phyloP scores from a whole-genome alignment of 2,888 invertebrate genomes.

The Rapana venosa region DNA sequence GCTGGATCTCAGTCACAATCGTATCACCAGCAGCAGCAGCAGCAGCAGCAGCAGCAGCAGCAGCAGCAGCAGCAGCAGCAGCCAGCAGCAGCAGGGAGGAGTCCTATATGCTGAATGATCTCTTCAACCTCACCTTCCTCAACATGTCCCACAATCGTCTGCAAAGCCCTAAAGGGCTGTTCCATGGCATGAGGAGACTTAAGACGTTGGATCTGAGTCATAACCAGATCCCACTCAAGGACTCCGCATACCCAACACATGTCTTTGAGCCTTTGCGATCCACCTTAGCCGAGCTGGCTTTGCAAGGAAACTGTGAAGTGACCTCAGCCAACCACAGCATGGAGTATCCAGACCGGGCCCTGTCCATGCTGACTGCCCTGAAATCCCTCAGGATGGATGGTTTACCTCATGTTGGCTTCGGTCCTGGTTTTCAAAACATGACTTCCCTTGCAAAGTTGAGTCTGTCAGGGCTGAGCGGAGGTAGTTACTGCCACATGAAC shows the following conservation, averaged over 20 bases:
- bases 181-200: slow-evolving; percentile 30
- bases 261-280: neutral
- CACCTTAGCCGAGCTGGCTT: neutral
- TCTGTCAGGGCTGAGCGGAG: slow-evolving; percentile 14
- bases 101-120: neutral
- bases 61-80: neutral
- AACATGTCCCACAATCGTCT: slow-evolving; percentile 39
- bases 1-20: slow-evolving; percentile 12
- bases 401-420: slow-evolving; percentile 29
- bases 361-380: slow-evolving; percentile 33
- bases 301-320: slow-evolving; percentile 33
- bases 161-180: neutral
- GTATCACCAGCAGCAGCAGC: neutral
- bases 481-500: slow-evolving; percentile 35
- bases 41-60: neutral
- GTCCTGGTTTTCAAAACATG: slow-evolving; percentile 41
- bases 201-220: slow-evolving; percentile 17
- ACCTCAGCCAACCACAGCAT: neutral
- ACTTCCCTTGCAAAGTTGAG: slow-evolving; percentile 18
- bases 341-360: slow-evolving; percentile 44
- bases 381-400: slow-evolving; percentile 41
- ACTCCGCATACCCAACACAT: neutral
- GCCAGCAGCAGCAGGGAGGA: neutral
- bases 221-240: slow-evolving; percentile 27
- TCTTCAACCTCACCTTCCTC: slow-evolving; percentile 30